Evolutionary conservation across 2,888 invertebrate genomes (phyloP), one percentile per base, ranked within the genome.

Genomic region (Villa cingulata): DNA sequence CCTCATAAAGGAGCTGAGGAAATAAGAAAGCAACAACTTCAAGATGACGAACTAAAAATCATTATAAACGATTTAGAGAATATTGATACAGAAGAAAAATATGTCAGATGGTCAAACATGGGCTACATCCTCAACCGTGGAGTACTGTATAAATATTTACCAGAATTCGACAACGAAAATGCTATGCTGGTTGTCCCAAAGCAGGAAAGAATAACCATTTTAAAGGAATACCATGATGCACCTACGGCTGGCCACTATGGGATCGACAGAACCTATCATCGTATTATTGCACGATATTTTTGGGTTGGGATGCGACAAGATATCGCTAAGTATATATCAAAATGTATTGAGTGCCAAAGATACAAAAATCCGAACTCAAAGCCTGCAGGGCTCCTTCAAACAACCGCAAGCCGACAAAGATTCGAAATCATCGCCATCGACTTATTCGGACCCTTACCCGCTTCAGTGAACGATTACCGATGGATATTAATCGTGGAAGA

Each of bases 31-130:
- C 44, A 45, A 4, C 56, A 55, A 47, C 36, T 55, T 52, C 56
- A 55, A 56, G 60, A 55, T 37, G 15, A 34, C 0, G 46, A 52
- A 16, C 38, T 52, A 1, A 49, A 51, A 41, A 16, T 27, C 27
- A 53, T 53, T 15, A 46, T 49, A 16, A 19, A 1, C 19, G 10
- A 23, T 40, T 19, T 40, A 32, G 16, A 50, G n/a, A 45, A 45
- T 1, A 45, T 53, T 41, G 53, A 53, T 48, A 38, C 32, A 2
- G 34, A 48, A 4, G 39, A 45, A 10, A 50, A 54, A 39, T 48
- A 47, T 43, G 44, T 45, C 0, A 39, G 37, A 18, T 45, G 52
- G 34, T 48, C 49, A n/a, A 15, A 23, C 27, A 43, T 49, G 19
- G 20, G 44, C 20, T 44, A 37, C 23, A 18, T 44, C n/a, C 36